A percentile compares a stretch with the other conserved stretches of the same genome.
These are phyloP conservation scores for Himalopsyche japonica DNA, from an alignment of 2,888 invertebrate genomes.

Conservation along the genomic window DNA sequence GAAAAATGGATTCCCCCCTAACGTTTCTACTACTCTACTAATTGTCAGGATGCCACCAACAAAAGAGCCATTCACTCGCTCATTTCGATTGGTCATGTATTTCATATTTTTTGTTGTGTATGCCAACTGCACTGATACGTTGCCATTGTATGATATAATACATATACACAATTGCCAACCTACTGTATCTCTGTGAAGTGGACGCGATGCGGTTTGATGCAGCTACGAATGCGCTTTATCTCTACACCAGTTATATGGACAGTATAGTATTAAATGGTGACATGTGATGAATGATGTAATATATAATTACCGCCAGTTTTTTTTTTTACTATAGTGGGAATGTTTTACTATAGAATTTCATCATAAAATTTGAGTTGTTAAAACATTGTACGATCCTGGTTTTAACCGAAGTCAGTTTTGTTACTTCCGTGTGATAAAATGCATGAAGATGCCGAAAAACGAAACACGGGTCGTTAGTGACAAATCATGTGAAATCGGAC, in stretches of 20 bases:
- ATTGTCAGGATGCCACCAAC: background rate
- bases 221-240: background rate
- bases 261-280: background rate
- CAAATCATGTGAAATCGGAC: too few relatives aligned
- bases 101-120: background rate
- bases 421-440: too few relatives aligned
- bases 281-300: too few relatives aligned
- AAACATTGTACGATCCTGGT: too few relatives aligned
- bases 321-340: too few relatives aligned
- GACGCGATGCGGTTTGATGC: background rate
- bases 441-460: too few relatives aligned
- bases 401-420: too few relatives aligned
- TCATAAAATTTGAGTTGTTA: too few relatives aligned
- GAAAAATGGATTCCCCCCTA: background rate
- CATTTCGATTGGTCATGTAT: background rate
- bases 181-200: background rate
- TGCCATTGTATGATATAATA: background rate
- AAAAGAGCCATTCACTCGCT: background rate
- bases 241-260: background rate
- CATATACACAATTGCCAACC: background rate
- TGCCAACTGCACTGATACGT: background rate
- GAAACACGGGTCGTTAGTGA: too few relatives aligned
- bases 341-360: too few relatives aligned
- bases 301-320: too few relatives aligned
- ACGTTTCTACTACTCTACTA: background rate